phyloP scores from a whole-genome alignment of 2,113 vertebrate genomes.

The Platichthys stellatus region DNA sequence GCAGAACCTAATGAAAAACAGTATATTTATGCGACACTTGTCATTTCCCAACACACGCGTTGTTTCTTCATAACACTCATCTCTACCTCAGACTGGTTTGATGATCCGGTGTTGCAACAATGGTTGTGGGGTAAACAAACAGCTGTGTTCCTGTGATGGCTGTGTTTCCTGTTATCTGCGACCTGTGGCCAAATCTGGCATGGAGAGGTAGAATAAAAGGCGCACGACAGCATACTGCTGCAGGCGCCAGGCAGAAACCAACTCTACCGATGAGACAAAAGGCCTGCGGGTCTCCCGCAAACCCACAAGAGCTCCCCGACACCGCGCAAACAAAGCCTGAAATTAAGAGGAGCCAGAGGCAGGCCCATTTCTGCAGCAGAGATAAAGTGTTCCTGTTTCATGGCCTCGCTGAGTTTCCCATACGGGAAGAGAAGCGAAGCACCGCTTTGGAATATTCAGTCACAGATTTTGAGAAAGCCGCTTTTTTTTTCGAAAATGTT shows the following conservation, averaged over 20 bases:
- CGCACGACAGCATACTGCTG: constrained; percentile 62
- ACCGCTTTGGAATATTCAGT: constrained; percentile 48
- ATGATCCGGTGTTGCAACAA: constrained; percentile 14
- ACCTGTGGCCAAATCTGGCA: constrained; percentile 76
- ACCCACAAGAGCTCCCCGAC: constrained; percentile 74
- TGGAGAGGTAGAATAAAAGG: constrained; percentile 71
- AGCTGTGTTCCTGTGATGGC: constrained; percentile 62
- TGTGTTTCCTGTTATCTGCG: constrained; percentile 66
- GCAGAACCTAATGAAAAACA: background rate
- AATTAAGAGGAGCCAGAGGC: constrained; percentile 81
- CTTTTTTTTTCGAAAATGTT: constrained; percentile 26
- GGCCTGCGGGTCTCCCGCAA: constrained; percentile 76
- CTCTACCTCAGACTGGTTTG: constrained; percentile 13
- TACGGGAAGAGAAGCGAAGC: constrained; percentile 41
- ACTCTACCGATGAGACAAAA: constrained; percentile 77
- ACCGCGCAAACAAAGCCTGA: constrained; percentile 81
- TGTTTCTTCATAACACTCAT: background rate
- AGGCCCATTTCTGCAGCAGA: constrained; percentile 68
- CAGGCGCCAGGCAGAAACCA: constrained; percentile 68
- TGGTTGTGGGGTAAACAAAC: constrained; percentile 52
- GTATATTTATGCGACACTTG: constrained; percentile 16
- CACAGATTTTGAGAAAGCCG: constrained; percentile 52
- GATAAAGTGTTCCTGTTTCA: constrained; percentile 75
- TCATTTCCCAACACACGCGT: background rate
- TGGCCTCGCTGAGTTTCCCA: constrained; percentile 67